Percentiles rank a stretch among this genome's conserved stretches.
These are phyloP conservation scores for Frieseomelitta varia DNA, from an alignment of 1,140 invertebrate species.

Conservation along the genomic window DNA sequence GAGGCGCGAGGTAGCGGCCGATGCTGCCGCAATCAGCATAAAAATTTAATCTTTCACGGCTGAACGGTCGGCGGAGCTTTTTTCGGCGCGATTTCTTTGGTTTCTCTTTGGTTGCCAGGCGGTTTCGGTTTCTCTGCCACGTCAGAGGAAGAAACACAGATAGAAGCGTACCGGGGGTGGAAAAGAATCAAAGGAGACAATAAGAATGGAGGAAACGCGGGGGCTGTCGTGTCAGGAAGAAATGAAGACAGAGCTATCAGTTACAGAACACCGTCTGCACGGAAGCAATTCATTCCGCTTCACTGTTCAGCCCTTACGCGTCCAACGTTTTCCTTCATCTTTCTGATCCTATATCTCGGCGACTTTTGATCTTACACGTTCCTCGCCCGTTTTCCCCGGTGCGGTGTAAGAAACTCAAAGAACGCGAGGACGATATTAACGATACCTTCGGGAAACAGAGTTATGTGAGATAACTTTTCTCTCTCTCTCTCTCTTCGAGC, in stretches of 20 bases:
- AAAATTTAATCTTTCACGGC: constrained; percentile 48
- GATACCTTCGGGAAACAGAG: constrained; percentile 36
- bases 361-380: constrained; percentile 47
- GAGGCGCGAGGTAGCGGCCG: neutral
- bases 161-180: constrained; percentile 37
- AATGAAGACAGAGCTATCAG: constrained; percentile 78
- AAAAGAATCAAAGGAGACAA: constrained; percentile 66
- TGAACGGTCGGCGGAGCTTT: constrained; percentile 14
- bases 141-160: constrained; percentile 42
- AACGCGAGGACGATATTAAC: constrained; percentile 32
- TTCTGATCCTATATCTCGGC: constrained; percentile 52
- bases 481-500: too few species aligned
- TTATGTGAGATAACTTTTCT: constrained; percentile 30
- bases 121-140: constrained; percentile 6
- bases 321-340: constrained; percentile 67
- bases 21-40: constrained; percentile 15
- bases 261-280: constrained; percentile 75
- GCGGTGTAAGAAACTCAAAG: constrained; percentile 45
- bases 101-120: neutral
- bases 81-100: neutral
- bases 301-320: constrained; percentile 73
- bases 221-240: constrained; percentile 74
- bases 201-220: constrained; percentile 59
- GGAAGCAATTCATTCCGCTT: constrained; percentile 77
- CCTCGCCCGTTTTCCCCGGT: neutral